Base-by-base conservation (phyloP, 2,888 invertebrate species). In the Brenthis daphne region DNA sequence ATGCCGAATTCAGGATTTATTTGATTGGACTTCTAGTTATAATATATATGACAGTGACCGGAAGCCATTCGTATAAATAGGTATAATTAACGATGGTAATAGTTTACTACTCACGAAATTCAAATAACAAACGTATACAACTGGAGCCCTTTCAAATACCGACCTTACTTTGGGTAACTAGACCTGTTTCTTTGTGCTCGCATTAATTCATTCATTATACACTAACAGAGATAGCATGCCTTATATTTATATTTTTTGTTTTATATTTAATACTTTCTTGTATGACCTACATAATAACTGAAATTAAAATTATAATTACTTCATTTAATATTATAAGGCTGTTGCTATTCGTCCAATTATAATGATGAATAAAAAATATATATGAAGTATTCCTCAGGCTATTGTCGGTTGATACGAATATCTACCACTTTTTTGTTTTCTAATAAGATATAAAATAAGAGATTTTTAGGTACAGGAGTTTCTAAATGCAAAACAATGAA, bases 81-180 rank as follows among this genome's bases (percentile, higher is more conserved):
- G 48, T 53, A 54, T 53, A 61, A 61, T 53, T 63, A 63, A 53
- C 63, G 20, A 53, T 63, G 13, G 43, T 20, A 67, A 67, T 72
- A 65, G 64, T 68, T 65, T 54, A 73, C 71, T 53, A 56, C 71
- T 67, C 71, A 76, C 74, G 67, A 75, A 73, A 74, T 71, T 69
- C 64, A 51, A 79, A 77, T 80, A 78, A 81, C 79, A 79, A 81
- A 75, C 78, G 76, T 75, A 76, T 77, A 76, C 81, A 82, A 85
- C 85, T 57, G 64, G 56, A 82, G 87, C 86, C 90, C 90, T 90
- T 90, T 90, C 90, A 88, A 91, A 91, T 88, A 85, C 85, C 88
- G 86, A 87, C 87, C 86, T 89, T 87, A 88, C 74, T 77, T 74
- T 79, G 77, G 78, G 82, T 79, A 70, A 76, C 70, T 71, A 75